phyloP scores from a whole-genome alignment of 92 coral and sea anemone genomes.

The Paramuricea clavata region DNA sequence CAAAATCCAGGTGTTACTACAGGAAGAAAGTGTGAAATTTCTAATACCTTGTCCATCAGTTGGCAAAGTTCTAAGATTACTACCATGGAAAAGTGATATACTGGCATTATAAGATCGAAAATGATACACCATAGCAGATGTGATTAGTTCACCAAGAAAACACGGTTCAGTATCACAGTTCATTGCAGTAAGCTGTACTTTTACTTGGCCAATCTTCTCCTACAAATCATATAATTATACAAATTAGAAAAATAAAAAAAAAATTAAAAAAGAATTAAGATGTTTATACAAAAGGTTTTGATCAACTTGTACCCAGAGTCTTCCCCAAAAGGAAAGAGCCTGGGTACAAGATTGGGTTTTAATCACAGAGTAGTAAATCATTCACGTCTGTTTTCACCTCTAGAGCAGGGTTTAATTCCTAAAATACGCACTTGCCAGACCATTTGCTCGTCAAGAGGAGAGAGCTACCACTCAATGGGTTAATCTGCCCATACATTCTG shows the following conservation, averaged over 20 bases:
- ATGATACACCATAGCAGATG: conserved; percentile 86
- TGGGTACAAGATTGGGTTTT: too few species aligned
- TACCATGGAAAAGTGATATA: conserved; percentile 74
- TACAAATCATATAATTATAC: neutral
- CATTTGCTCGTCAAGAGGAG: too few species aligned
- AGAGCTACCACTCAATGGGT: too few species aligned
- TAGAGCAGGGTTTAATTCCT: neutral
- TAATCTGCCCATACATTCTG: too few species aligned
- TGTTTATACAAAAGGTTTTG: too few species aligned
- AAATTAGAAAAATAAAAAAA: neutral
- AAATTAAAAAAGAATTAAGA: too few species aligned
- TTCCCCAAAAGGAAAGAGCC: too few species aligned
- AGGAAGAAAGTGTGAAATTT: neutral
- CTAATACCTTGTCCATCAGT: conserved; percentile 71
- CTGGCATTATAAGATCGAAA: conserved; percentile 76
- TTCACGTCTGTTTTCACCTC: too few species aligned
- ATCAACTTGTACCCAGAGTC: too few species aligned
- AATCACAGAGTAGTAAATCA: too few species aligned
- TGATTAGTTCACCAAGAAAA: conserved; percentile 78
- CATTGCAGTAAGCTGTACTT: conserved; percentile 71
- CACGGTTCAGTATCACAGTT: conserved; percentile 76
- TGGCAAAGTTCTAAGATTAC: conserved; percentile 76
- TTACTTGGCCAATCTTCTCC: conserved; percentile 74
- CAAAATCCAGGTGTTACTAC: too few species aligned
- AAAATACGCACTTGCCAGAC: too few species aligned